phyloP scores from a whole-genome alignment of 2,797 vertebrate genomes.

The Thripadectes ignobilis region DNA sequence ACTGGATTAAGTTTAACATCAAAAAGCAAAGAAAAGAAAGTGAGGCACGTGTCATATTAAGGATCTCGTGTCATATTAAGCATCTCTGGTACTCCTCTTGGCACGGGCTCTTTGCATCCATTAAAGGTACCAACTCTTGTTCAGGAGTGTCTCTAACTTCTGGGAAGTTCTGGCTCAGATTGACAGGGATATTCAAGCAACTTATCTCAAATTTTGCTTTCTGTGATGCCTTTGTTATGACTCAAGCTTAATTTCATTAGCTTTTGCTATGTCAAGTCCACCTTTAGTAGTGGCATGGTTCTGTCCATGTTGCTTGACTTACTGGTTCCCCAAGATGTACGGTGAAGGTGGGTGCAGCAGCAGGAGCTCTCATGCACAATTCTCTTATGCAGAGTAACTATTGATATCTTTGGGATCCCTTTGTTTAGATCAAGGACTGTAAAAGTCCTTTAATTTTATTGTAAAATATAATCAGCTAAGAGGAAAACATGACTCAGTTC shows the following conservation, averaged over 20 bases:
- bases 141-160: background rate
- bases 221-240: background rate
- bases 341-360: background rate
- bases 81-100: background rate
- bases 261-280: background rate
- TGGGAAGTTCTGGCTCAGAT: background rate
- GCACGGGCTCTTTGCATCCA: background rate
- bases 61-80: background rate
- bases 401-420: background rate
- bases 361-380: background rate
- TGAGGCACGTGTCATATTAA: rapidly evolving
- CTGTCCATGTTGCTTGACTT: background rate
- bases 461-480: background rate
- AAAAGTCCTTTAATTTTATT: background rate
- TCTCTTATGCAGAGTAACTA: background rate
- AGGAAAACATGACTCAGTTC: background rate
- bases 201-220: background rate
- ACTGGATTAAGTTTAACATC: background rate
- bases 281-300: background rate
- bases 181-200: background rate
- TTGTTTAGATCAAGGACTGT: background rate
- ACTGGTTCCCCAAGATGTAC: background rate
- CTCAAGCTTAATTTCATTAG: background rate
- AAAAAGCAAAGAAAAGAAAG: background rate
- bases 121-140: background rate